phyloP scores from a whole-genome alignment of 1,140 invertebrate species.

The Chironomus striatipennis region DNA sequence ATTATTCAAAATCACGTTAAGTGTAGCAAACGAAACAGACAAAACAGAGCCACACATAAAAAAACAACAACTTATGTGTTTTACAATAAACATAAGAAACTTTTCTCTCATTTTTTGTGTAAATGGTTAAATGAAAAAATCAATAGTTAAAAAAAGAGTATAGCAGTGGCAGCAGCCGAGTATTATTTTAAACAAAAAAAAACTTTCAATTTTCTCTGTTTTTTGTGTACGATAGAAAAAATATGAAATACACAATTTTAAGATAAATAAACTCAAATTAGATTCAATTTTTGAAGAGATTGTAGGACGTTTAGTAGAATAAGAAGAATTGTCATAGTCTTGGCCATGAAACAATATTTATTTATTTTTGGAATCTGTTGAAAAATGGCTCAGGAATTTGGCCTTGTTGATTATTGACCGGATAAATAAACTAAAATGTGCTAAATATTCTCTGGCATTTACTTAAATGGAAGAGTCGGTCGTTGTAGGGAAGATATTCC shows the following conservation, averaged over 20 bases:
- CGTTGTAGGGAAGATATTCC: too few relatives aligned
- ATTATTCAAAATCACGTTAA: too few relatives aligned
- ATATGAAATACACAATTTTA: neutral
- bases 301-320: too few relatives aligned
- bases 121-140: neutral
- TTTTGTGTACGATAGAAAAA: neutral
- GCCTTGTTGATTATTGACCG: too few relatives aligned
- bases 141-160: neutral
- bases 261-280: neutral
- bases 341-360: neutral
- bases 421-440: too few relatives aligned
- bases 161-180: neutral
- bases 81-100: neutral
- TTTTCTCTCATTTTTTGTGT: neutral
- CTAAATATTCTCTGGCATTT: too few relatives aligned
- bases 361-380: neutral
- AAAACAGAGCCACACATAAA: neutral
- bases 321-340: neutral
- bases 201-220: constrained; percentile 2
- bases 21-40: neutral
- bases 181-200: neutral
- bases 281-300: neutral
- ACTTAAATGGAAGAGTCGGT: too few relatives aligned
- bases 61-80: too few relatives aligned
- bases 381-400: too few relatives aligned